A percentile compares a stretch with the other conserved stretches of the same genome.
Evolutionary conservation across 2,797 vertebrate genomes (phyloP).

Genomic region (Scomberomorus guttatus): DNA sequence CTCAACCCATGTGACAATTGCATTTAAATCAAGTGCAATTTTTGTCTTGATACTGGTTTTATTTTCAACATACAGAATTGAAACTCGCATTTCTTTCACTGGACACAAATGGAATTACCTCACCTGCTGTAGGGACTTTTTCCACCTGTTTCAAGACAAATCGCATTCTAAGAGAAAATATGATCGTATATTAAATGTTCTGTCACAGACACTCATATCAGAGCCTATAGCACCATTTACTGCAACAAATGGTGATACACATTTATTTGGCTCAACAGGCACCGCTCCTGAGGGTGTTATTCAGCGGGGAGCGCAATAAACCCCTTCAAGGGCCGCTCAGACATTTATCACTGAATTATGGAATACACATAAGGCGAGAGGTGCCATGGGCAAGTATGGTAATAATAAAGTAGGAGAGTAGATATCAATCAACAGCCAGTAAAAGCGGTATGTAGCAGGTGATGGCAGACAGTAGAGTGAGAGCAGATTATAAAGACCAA

Average conservation of each 20-base stretch:
- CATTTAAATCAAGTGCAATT: constrained; percentile 7
- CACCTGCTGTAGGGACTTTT: neutral
- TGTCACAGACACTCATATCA: constrained; percentile 55
- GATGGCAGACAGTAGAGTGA: constrained; percentile 3
- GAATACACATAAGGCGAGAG: constrained; percentile 46
- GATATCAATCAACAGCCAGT: constrained; percentile 42
- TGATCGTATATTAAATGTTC: constrained; percentile 56
- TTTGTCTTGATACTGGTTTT: neutral
- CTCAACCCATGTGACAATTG: neutral
- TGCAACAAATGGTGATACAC: constrained; percentile 41
- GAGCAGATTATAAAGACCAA: constrained; percentile 22
- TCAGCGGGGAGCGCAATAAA: constrained; percentile 49
- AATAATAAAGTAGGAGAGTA: constrained; percentile 46
- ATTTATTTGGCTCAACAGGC: constrained; percentile 47
- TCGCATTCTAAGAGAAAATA: constrained; percentile 32
- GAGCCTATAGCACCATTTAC: constrained; percentile 41
- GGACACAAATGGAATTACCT: constrained; percentile 36
- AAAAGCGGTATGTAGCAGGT: constrained; percentile 19
- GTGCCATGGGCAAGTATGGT: constrained; percentile 30
- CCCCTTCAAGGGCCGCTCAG: constrained; percentile 22
- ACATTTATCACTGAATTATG: constrained; percentile 60
- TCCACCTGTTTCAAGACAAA: constrained; percentile 44
- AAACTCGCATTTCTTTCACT: constrained; percentile 7
- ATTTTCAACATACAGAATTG: neutral
- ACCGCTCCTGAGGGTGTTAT: constrained; percentile 40